Percentiles rank a stretch among this genome's conserved stretches.
Evolutionary conservation across 2,888 invertebrate genomes (phyloP).

Genomic region (Sarcophaga caerulescens): DNA sequence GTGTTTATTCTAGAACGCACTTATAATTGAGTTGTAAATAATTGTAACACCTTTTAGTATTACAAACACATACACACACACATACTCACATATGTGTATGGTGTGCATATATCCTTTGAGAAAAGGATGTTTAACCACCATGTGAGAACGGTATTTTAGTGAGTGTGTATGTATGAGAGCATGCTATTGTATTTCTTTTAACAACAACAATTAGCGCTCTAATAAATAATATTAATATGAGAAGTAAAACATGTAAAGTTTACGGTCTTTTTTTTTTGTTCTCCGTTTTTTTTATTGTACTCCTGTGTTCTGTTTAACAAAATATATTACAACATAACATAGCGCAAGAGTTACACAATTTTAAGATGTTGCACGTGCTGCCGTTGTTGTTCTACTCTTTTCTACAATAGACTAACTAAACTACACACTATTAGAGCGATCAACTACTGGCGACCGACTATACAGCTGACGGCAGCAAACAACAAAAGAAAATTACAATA

Average conservation of each 20-base stretch:
- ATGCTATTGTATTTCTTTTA: slow-evolving; percentile 41
- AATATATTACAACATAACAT: slow-evolving; percentile 19
- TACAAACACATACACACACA: slow-evolving; percentile 33
- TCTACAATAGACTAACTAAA: background rate
- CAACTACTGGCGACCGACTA: slow-evolving; percentile 17
- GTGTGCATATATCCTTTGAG: background rate
- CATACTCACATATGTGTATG: slow-evolving; percentile 5
- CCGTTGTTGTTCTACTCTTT: slow-evolving; percentile 28
- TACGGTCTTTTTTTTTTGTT: slow-evolving; percentile 56
- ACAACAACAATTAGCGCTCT: slow-evolving; percentile 73
- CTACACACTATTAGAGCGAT: slow-evolving; percentile 36
- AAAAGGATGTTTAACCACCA: slow-evolving; percentile 44
- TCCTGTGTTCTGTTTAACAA: slow-evolving; percentile 7
- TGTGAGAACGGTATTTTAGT: background rate
- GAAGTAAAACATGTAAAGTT: slow-evolving; percentile 65
- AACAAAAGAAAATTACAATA: background rate
- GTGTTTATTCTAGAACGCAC: background rate
- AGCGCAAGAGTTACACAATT: slow-evolving; percentile 38
- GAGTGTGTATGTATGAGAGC: slow-evolving; percentile 27
- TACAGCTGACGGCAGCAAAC: background rate
- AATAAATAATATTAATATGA: slow-evolving; percentile 75
- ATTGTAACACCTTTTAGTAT: slow-evolving; percentile 58
- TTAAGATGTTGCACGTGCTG: slow-evolving; percentile 66
- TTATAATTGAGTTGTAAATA: slow-evolving; percentile 34
- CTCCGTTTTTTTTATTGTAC: slow-evolving; percentile 4